Conservation (phyloP, 2,888 invertebrate genomes). For the Isotomurus palustris region DNA sequence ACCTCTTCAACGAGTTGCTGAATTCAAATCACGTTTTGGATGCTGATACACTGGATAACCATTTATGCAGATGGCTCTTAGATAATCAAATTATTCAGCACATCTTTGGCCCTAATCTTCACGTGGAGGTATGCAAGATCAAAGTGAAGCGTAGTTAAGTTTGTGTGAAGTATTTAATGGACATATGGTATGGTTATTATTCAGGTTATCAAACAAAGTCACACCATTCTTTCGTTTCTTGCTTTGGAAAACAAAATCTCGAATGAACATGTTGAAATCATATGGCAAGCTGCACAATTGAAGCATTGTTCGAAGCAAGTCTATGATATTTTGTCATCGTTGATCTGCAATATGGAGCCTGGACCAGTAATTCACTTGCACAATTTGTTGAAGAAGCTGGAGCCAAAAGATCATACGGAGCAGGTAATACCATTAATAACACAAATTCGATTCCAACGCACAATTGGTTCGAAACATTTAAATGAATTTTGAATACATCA, state of each 20-base stretch:
- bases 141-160: too few species aligned
- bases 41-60: slow-evolving; percentile 76
- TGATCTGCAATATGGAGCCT: slow-evolving; percentile 84
- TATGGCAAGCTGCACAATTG: slow-evolving; percentile 91
- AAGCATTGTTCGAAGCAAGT: slow-evolving; percentile 94
- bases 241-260: slow-evolving; percentile 88
- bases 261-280: slow-evolving; percentile 82
- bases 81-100: slow-evolving; percentile 86
- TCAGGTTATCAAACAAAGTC: slow-evolving; percentile 88
- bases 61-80: slow-evolving; percentile 82
- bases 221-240: slow-evolving; percentile 84
- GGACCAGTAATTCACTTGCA: slow-evolving; percentile 84
- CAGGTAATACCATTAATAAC: slow-evolving; percentile 56
- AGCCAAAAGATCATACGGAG: slow-evolving; percentile 87
- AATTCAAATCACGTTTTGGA: slow-evolving; percentile 82
- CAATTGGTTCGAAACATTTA: neutral
- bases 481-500: slow-evolving; percentile 7
- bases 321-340: slow-evolving; percentile 80
- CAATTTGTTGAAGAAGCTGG: slow-evolving; percentile 76
- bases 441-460: neutral
- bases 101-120: slow-evolving; percentile 93
- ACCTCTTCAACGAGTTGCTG: slow-evolving; percentile 83
- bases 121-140: slow-evolving; percentile 69
- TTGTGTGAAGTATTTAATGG: too few species aligned
- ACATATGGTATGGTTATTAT: slow-evolving; percentile 29